Evolutionary conservation across 2,888 invertebrate genomes (phyloP), one percentile per base, ranked within the genome.

Genomic region (Cantharis lateralis): DNA sequence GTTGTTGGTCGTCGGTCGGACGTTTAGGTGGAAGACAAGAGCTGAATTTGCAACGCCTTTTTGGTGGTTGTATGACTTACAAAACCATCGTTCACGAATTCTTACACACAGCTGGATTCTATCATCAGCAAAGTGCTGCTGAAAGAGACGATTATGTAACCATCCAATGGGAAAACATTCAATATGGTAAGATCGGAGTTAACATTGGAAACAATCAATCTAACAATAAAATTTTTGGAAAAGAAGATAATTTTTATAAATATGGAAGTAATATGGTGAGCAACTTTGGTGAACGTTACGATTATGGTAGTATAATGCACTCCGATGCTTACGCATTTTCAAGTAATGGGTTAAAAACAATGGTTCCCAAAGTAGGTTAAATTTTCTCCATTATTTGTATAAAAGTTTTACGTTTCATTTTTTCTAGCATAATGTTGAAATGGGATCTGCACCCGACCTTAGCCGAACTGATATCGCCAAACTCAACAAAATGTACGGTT

Each of bases 81-180:
- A 93, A 94, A 18, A 93, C 93, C 10, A 90, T 94, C 4, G 91
- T 93, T 10, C 95, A 96, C 84, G 96, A 96, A 86, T 89, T 96
- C 85, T 89, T 95, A 83, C 96, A 96, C 84, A 93, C 94, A 0
- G 86, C 95, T 1, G 96, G 96, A 0, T 95, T 96, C 87, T 94
- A 93, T 86, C 96, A 96, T 84, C 95, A 96, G 88, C 96, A 96
- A 85, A 94, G 93, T 84, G 91, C 95, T 24, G 91, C 92, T 15
- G 93, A 95, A 86, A 91, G 96, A 79, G 95, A 96, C 84, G 90
- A 93, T 0, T 95, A 90, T 85, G 93, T 96, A 1, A 90, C 90
- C 80, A 94, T 96, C 81, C 87, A 92, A 71, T 94, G 93, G 92
- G 91, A 93, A 64, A 95, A 95, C 84, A 94, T 94, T 70, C 87